Evolutionary conservation across 2,113 vertebrate genomes (phyloP).

Genomic region (Sakesphorus luctuosus): DNA sequence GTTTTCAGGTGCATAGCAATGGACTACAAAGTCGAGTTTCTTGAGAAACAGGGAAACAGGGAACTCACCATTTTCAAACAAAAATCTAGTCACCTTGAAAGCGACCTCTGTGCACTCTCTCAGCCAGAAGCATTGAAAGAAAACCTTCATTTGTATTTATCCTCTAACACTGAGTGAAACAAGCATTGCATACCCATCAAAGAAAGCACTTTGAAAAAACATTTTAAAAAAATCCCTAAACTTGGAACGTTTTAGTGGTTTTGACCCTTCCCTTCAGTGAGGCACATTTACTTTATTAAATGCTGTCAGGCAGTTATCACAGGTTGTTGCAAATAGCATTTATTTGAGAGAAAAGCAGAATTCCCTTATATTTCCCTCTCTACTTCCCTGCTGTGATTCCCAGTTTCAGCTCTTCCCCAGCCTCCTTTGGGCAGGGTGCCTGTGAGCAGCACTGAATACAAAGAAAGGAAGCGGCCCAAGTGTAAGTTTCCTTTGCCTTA

Average conservation of each 20-base stretch:
- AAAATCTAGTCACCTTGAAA: slow-evolving; percentile 1
- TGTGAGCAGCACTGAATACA: not conserved
- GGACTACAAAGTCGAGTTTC: slow-evolving; percentile 10
- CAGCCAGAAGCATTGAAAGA: not conserved
- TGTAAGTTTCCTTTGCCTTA: slow-evolving; percentile 31
- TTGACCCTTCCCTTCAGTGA: not conserved
- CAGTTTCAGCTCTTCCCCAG: slow-evolving; percentile 11
- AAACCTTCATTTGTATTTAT: slow-evolving; percentile 48
- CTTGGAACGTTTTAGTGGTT: not conserved
- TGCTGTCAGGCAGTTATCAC: not conserved
- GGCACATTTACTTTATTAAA: not conserved
- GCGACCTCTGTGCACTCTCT: not conserved
- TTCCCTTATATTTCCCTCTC: not conserved
- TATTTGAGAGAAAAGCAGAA: not conserved
- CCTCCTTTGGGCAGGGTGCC: slow-evolving; percentile 41
- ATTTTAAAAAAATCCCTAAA: not conserved
- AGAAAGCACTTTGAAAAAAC: not conserved
- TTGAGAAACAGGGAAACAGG: not conserved
- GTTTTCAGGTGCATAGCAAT: slow-evolving; percentile 54
- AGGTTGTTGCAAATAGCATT: not conserved
- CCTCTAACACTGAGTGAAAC: not conserved
- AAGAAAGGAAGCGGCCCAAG: slow-evolving; percentile 31
- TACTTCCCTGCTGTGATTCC: not conserved
- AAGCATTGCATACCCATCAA: not conserved
- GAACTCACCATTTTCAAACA: not conserved